Evolutionary conservation across 92 coral and sea anemone species (phyloP).

Genomic region (Isaurus tuberculatus): DNA sequence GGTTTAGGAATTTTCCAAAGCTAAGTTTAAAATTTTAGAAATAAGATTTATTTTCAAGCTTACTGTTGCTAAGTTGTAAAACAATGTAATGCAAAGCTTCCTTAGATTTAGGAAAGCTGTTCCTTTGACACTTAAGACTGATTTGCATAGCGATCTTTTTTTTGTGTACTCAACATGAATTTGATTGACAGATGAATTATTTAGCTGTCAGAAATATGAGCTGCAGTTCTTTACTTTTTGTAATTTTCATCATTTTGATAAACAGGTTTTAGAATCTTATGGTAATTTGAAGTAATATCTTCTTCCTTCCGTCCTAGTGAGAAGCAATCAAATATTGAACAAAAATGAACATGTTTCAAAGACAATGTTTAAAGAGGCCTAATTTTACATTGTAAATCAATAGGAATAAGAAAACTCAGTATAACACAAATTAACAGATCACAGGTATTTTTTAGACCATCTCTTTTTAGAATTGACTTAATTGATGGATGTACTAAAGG

Average conservation of each 20-base stretch:
- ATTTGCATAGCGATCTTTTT: slow-evolving; percentile 33
- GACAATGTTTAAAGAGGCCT: background rate
- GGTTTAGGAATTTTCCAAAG: background rate
- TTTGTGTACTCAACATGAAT: slow-evolving; percentile 21
- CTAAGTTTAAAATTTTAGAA: background rate
- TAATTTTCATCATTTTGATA: slow-evolving; percentile 30
- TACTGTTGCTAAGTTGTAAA: background rate
- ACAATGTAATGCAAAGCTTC: slow-evolving; percentile 28
- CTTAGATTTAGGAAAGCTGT: background rate
- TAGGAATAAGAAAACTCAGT: background rate
- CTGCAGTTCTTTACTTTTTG: slow-evolving; percentile 24
- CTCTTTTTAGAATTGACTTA: no score
- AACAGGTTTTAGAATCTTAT: slow-evolving; percentile 28
- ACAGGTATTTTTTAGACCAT: slow-evolving; percentile 7
- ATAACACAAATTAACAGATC: slow-evolving; percentile 15
- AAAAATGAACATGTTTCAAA: slow-evolving; percentile 7
- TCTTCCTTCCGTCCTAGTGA: slow-evolving; percentile 3
- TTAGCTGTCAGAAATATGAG: slow-evolving; percentile 7
- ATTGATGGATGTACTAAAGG: no score
- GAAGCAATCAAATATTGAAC: slow-evolving; percentile 9
- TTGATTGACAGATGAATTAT: slow-evolving; percentile 44
- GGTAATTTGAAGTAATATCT: slow-evolving; percentile 37
- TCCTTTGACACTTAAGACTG: slow-evolving; percentile 17
- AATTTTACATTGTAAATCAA: background rate
- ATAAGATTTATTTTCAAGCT: background rate